phyloP scores from a whole-genome alignment of 2,888 invertebrate genomes.

The Dynastes maya region DNA sequence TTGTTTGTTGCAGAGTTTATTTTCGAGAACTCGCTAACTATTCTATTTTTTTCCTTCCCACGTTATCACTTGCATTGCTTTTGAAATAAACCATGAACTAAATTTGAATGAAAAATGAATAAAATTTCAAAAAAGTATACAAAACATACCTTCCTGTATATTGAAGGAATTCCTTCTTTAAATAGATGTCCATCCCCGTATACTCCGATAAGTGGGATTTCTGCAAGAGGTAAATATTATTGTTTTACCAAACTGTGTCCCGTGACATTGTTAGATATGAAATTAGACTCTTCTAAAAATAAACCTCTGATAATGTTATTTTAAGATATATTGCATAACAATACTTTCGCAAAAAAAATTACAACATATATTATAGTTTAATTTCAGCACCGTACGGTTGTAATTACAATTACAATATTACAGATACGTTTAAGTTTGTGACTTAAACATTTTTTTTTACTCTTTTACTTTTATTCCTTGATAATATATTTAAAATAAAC shows the following conservation, averaged over 20 bases:
- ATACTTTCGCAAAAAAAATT: slow-evolving; percentile 5
- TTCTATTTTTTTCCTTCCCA: neutral
- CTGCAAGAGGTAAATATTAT: slow-evolving; percentile 71
- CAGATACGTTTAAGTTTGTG: too few relatives aligned
- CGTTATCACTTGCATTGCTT: too few relatives aligned
- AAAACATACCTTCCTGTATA: slow-evolving; percentile 89
- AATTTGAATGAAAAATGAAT: too few relatives aligned
- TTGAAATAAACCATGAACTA: too few relatives aligned
- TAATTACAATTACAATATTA: too few relatives aligned
- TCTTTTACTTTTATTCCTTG: too few relatives aligned
- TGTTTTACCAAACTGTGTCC: slow-evolving; percentile 1
- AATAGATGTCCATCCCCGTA: slow-evolving; percentile 89
- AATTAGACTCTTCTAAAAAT: neutral
- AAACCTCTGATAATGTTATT: neutral
- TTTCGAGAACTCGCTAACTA: neutral
- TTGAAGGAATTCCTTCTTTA: slow-evolving; percentile 96
- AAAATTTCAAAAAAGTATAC: neutral
- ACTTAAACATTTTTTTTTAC: too few relatives aligned
- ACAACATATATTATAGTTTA: too few relatives aligned
- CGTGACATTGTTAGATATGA: neutral
- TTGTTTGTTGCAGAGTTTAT: too few relatives aligned
- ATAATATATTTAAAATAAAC: too few relatives aligned
- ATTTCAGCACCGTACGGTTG: too few relatives aligned
- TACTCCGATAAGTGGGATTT: slow-evolving; percentile 85
- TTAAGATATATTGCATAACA: neutral